Percentiles rank a stretch among this genome's conserved stretches.
phyloP scores from a whole-genome alignment of 2,113 vertebrate species.

The Piliocolobus tephrosceles region DNA sequence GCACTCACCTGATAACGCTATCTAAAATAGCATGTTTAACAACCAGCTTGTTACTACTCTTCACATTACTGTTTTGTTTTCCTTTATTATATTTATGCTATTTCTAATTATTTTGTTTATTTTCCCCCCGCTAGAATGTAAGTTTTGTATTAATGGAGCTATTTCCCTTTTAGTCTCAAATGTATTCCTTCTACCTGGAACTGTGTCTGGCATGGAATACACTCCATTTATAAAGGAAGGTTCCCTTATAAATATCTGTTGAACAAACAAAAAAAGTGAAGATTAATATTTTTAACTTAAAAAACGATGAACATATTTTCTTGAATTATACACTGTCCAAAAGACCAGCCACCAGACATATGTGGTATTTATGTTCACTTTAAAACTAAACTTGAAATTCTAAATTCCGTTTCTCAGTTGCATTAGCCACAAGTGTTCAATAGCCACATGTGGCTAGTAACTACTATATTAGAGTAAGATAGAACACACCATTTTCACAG shows the following conservation, averaged over 20 bases:
- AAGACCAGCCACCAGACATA: neutral
- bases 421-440: neutral
- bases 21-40: neutral
- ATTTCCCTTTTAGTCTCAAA: neutral
- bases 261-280: slow-evolving; percentile 16
- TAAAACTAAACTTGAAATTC: slow-evolving; percentile 34
- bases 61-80: neutral
- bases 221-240: too few relatives aligned
- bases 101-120: neutral
- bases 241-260: neutral
- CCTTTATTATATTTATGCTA: neutral
- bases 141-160: neutral
- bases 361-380: neutral
- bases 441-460: neutral
- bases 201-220: neutral
- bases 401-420: neutral
- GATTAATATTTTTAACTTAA: neutral
- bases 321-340: neutral
- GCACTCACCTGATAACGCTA: neutral
- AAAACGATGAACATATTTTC: neutral
- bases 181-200: neutral
- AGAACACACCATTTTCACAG: neutral
- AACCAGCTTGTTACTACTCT: neutral
- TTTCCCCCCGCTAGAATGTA: neutral
- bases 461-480: neutral